Percentiles rank a stretch among this genome's conserved stretches.
phyloP scores from a whole-genome alignment of 2,797 vertebrate genomes.

The Podargus strigoides region DNA sequence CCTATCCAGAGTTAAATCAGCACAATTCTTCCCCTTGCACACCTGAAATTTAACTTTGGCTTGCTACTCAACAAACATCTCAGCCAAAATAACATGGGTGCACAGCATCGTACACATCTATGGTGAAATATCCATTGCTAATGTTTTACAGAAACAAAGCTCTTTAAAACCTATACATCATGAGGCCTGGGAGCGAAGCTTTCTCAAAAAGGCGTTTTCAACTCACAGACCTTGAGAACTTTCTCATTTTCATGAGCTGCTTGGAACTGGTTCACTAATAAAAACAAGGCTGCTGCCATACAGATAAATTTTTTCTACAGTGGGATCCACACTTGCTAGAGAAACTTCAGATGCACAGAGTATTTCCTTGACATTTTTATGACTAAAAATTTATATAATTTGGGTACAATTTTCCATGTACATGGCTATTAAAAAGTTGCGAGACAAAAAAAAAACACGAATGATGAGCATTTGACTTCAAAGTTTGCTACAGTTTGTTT shows the following conservation, averaged over 20 bases:
- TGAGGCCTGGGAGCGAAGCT: background rate
- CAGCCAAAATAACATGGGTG: background rate
- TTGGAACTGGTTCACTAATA: background rate
- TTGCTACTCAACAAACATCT: background rate
- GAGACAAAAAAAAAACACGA: background rate
- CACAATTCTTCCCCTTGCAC: fast-evolving
- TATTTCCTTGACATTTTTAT: background rate
- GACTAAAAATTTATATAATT: background rate
- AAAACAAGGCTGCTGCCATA: background rate
- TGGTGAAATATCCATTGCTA: background rate
- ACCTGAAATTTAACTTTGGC: background rate
- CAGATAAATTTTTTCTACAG: background rate
- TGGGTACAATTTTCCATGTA: background rate
- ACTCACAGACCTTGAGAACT: background rate
- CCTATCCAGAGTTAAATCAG: background rate
- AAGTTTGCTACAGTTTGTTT: background rate
- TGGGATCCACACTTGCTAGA: background rate
- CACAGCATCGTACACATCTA: background rate
- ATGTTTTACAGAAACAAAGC: background rate
- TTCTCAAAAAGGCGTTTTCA: background rate
- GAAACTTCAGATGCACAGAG: background rate
- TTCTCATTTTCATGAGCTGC: background rate
- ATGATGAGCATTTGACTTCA: background rate
- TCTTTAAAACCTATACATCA: background rate
- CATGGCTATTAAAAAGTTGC: background rate